phyloP scores from a whole-genome alignment of 2,888 invertebrate genomes.

The Lissocephala sabroskyi region DNA sequence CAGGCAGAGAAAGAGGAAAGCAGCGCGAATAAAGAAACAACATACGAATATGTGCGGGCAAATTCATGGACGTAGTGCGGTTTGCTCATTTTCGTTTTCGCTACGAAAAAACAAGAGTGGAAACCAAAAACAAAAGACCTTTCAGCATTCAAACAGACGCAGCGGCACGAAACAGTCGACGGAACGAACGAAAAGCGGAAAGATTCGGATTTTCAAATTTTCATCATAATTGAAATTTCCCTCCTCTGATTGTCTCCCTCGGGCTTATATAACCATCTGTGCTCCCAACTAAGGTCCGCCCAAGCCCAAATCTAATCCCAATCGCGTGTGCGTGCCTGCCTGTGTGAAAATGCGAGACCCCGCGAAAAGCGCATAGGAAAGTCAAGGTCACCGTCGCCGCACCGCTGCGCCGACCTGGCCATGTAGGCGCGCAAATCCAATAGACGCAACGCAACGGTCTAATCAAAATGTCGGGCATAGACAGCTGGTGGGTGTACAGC shows the following conservation, averaged over 20 bases:
- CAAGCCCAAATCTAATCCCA: too few species aligned
- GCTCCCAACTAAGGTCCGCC: too few species aligned
- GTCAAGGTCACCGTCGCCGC: conserved; percentile 43
- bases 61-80: conserved; percentile 23
- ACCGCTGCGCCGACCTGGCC: conserved; percentile 30
- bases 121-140: conserved; percentile 37
- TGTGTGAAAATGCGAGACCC: conserved; percentile 32
- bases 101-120: conserved; percentile 3
- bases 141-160: conserved; percentile 53
- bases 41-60: conserved; percentile 6
- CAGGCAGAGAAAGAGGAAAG: too few species aligned
- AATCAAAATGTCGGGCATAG: conserved; percentile 13
- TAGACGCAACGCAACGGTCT: neutral
- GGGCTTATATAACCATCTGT: too few species aligned
- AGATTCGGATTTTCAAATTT: neutral
- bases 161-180: conserved; percentile 40
- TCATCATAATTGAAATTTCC: conserved; percentile 56
- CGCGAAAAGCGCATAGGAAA: conserved; percentile 34
- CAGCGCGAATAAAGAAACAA: conserved; percentile 10
- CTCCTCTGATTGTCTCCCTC: too few species aligned
- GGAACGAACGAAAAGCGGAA: conserved; percentile 2
- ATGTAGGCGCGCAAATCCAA: conserved; percentile 35
- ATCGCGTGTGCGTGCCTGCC: too few species aligned
- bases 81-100: too few species aligned
- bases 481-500: conserved; percentile 36